A percentile compares a stretch with the other conserved stretches of the same genome.
phyloP scores from a whole-genome alignment of 2,888 invertebrate genomes.

The Anaspis maculata region DNA sequence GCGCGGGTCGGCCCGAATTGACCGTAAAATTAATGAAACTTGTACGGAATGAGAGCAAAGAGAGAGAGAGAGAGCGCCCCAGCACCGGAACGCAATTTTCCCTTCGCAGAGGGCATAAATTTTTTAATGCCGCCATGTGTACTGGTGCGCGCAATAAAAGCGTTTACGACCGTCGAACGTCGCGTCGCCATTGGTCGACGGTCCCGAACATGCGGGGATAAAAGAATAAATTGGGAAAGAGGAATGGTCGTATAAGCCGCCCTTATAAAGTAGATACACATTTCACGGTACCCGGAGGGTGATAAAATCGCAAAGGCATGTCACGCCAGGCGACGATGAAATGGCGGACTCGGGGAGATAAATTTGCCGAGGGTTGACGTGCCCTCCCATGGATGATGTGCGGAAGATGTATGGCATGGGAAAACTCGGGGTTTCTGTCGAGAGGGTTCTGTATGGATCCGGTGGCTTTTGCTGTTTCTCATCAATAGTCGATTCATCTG shows the following conservation, averaged over 20 bases:
- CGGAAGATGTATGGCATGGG: too few relatives aligned
- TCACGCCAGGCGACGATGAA: conserved; percentile 15
- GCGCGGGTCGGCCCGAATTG: conserved; percentile 9
- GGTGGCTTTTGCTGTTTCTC: too few relatives aligned
- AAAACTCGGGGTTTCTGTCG: too few relatives aligned
- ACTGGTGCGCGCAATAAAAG: too few relatives aligned
- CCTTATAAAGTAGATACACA: conserved; percentile 20
- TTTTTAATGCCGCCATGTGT: conserved; percentile 23
- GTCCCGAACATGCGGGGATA: conserved; percentile 16
- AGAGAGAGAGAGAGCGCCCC: too few relatives aligned
- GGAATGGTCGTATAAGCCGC: conserved; percentile 19
- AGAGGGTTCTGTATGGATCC: too few relatives aligned
- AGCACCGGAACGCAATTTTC: conserved; percentile 23
- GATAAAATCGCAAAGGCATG: conserved; percentile 18
- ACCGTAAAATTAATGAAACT: conserved; percentile 27
- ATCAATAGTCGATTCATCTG: too few relatives aligned
- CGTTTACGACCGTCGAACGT: too few relatives aligned
- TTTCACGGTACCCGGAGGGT: conserved; percentile 14
- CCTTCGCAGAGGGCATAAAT: conserved; percentile 15
- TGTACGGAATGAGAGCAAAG: conserved; percentile 23
- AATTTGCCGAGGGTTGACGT: conserved; percentile 1
- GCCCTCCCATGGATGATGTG: background rate
- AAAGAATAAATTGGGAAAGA: conserved; percentile 22
- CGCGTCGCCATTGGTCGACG: conserved; percentile 20
- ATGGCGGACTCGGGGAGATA: conserved; percentile 19